Evolutionary conservation across 2,888 invertebrate genomes (phyloP).

Genomic region (Drosophila glabriapex): DNA sequence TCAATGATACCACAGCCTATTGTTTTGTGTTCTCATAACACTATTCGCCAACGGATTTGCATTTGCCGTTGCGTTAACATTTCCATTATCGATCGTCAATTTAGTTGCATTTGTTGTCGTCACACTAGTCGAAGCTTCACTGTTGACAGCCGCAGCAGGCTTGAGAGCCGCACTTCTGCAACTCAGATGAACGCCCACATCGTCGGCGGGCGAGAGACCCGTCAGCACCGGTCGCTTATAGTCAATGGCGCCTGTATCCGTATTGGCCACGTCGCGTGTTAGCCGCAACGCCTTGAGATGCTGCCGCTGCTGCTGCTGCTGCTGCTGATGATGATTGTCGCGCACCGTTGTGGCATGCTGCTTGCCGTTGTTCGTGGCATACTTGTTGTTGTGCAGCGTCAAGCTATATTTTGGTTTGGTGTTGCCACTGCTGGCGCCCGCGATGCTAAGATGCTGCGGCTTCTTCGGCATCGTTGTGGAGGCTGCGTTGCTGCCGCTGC

Average conservation of each 20-base stretch:
- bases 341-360: constrained; percentile 40
- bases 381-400: constrained; percentile 75
- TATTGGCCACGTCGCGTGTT: constrained; percentile 57
- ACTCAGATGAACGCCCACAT: constrained; percentile 63
- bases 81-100: constrained; percentile 49
- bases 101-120: constrained; percentile 52
- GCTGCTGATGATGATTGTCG: constrained; percentile 61
- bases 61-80: constrained; percentile 32
- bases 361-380: constrained; percentile 46
- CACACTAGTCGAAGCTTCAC: constrained; percentile 60
- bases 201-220: constrained; percentile 58
- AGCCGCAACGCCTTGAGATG: constrained; percentile 73
- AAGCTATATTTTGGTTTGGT: constrained; percentile 74
- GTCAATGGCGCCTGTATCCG: constrained; percentile 39
- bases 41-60: constrained; percentile 52
- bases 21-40: constrained; percentile 74
- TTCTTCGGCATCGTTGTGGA: constrained; percentile 79
- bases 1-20: constrained; percentile 85
- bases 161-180: constrained; percentile 31
- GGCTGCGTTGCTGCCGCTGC: constrained; percentile 10
- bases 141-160: constrained; percentile 44
- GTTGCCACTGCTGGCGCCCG: constrained; percentile 34
- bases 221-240: constrained; percentile 60
- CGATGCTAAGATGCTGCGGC: constrained; percentile 71
- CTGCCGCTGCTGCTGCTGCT: constrained; percentile 68